Evolutionary conservation across 2,888 invertebrate species (phyloP).

Genomic region (Panopea generosa): DNA sequence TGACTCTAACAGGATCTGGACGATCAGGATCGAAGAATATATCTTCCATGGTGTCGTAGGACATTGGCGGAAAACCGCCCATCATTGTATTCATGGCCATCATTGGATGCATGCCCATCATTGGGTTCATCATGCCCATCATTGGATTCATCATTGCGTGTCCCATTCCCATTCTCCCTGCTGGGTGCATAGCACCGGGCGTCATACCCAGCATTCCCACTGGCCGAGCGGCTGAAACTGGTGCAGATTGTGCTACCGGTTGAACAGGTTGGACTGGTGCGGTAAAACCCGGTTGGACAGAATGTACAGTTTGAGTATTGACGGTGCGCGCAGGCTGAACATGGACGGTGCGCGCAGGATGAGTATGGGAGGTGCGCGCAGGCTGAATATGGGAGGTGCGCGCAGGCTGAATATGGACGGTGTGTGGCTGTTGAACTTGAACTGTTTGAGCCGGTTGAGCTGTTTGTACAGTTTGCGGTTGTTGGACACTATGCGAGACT

Average conservation of each 20-base stretch:
- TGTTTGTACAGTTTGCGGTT: too few species aligned
- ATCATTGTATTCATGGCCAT: constrained; percentile 5
- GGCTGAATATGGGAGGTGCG: background rate
- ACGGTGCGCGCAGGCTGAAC: background rate
- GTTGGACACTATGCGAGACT: too few species aligned
- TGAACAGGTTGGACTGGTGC: background rate
- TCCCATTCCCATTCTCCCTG: constrained; percentile 26
- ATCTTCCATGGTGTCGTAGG: constrained; percentile 48
- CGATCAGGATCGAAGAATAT: constrained; percentile 26
- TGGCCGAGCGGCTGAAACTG: background rate
- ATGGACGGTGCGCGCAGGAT: background rate
- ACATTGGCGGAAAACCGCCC: constrained; percentile 38
- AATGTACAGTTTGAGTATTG: background rate
- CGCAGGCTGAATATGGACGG: background rate
- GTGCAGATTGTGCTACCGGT: background rate
- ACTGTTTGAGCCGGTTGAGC: too few species aligned
- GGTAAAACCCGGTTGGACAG: background rate
- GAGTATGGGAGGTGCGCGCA: too few species aligned
- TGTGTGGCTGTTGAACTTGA: too few species aligned
- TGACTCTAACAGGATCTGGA: constrained; percentile 12
- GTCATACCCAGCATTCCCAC: constrained; percentile 15
- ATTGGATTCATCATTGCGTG: constrained; percentile 16
- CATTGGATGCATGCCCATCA: constrained; percentile 8
- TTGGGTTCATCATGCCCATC: constrained; percentile 17
- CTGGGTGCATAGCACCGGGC: constrained; percentile 5